These are phyloP conservation scores for Doryteuthis pealeii DNA, from an alignment of 1,140 invertebrate genomes.

Conservation along the genomic window DNA sequence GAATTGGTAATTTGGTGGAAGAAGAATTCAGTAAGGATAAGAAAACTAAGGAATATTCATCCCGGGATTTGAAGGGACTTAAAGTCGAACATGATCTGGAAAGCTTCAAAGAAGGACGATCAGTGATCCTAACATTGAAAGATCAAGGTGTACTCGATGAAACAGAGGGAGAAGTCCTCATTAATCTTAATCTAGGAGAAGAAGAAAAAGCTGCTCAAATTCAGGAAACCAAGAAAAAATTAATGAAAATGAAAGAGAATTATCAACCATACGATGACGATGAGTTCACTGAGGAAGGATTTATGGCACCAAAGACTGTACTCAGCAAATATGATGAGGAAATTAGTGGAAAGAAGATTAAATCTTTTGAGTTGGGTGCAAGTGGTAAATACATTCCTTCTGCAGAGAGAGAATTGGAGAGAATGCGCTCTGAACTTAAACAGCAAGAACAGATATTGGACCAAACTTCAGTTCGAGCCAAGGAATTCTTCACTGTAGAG, in stretches of 20 bases:
- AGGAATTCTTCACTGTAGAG: constrained; percentile 83
- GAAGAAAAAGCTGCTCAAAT: constrained; percentile 90
- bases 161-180: constrained; percentile 79
- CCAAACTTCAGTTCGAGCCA: constrained; percentile 70
- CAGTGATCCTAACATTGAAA: constrained; percentile 89
- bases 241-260: constrained; percentile 61
- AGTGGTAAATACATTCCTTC: constrained; percentile 51
- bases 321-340: constrained; percentile 96
- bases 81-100: constrained; percentile 83
- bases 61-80: constrained; percentile 75
- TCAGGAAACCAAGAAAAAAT: constrained; percentile 81
- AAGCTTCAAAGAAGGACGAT: constrained; percentile 79
- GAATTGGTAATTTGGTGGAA: constrained; percentile 79
- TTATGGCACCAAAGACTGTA: constrained; percentile 64
- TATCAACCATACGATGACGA: constrained; percentile 89
- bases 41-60: constrained; percentile 46
- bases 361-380: constrained; percentile 66
- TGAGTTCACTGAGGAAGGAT: constrained; percentile 81
- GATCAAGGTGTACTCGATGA: constrained; percentile 85
- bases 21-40: constrained; percentile 72
- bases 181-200: constrained; percentile 96
- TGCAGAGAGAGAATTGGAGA: constrained; percentile 56
- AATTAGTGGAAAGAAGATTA: constrained; percentile 78
- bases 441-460: constrained; percentile 49
- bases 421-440: constrained; percentile 54